Evolutionary conservation across 2,113 vertebrate species (phyloP).

Genomic region (Actenoides hombroni): DNA sequence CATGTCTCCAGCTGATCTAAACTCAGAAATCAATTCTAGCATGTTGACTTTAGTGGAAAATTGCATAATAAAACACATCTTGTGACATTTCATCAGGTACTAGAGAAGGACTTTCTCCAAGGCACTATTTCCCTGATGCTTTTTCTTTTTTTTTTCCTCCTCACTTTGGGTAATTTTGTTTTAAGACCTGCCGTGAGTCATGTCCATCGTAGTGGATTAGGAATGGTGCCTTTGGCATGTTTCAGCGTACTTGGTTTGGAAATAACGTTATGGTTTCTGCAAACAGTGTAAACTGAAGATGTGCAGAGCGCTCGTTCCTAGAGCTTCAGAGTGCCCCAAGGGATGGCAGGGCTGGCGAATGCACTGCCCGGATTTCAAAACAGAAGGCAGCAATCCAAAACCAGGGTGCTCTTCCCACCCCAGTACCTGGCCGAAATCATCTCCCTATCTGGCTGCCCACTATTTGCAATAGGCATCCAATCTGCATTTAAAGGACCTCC

Average conservation of each 20-base stretch:
- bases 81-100: constrained; percentile 56
- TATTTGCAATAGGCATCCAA: neutral
- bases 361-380: neutral
- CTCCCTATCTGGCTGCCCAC: neutral
- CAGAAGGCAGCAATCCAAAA: neutral
- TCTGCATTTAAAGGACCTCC: neutral
- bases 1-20: neutral
- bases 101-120: constrained; percentile 48
- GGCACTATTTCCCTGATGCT: neutral
- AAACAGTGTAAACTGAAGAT: constrained; percentile 53
- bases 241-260: constrained; percentile 52
- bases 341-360: neutral
- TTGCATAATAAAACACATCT: constrained; percentile 24
- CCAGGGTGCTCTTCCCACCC: neutral
- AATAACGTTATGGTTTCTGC: constrained; percentile 54
- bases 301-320: constrained; percentile 15
- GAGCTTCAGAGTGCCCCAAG: neutral
- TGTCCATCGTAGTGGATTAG: constrained; percentile 49
- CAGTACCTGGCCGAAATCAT: fast-evolving
- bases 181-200: constrained; percentile 58
- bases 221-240: constrained; percentile 64
- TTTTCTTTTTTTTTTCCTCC: neutral
- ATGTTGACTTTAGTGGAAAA: constrained; percentile 23
- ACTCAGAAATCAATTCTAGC: constrained; percentile 22
- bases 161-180: constrained; percentile 44